Evolutionary conservation across 2,113 vertebrate genomes (phyloP).

Genomic region (Albula glossodonta): DNA sequence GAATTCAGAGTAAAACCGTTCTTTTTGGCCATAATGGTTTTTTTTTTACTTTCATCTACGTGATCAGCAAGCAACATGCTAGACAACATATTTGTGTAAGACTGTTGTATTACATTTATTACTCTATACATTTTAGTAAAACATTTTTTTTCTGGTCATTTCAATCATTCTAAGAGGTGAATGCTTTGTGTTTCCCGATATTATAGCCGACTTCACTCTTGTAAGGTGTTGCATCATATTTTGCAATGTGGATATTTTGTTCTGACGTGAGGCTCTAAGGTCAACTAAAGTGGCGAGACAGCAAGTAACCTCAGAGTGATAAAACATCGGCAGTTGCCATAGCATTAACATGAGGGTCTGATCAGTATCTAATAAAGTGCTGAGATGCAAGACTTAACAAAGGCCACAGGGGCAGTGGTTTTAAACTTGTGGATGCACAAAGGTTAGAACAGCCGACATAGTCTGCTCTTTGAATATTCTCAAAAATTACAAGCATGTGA

Average conservation of each 20-base stretch:
- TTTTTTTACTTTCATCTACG: not conserved
- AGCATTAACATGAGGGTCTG: not conserved
- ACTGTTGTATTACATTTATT: not conserved
- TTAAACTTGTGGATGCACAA: too few relatives aligned
- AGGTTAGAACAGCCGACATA: too few relatives aligned
- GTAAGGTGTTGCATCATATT: not conserved
- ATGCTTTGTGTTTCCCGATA: not conserved
- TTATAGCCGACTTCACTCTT: not conserved
- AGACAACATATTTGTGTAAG: not conserved
- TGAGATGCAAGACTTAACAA: not conserved
- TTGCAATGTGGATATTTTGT: not conserved
- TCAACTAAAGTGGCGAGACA: not conserved
- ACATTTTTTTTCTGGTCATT: too few relatives aligned
- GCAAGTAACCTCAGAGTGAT: not conserved
- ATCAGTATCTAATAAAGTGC: not conserved
- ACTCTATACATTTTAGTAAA: not conserved
- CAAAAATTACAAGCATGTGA: not conserved
- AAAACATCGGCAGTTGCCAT: not conserved
- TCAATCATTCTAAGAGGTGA: not conserved
- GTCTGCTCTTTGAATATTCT: too few relatives aligned
- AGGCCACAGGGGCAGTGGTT: not conserved
- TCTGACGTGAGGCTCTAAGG: not conserved
- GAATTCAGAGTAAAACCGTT: not conserved
- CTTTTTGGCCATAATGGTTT: too few relatives aligned
- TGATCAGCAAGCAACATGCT: not conserved